Base-by-base conservation (phyloP, 30 jellyfish, hydroid and myxozoan species). In the Chironex yamaguchii region DNA sequence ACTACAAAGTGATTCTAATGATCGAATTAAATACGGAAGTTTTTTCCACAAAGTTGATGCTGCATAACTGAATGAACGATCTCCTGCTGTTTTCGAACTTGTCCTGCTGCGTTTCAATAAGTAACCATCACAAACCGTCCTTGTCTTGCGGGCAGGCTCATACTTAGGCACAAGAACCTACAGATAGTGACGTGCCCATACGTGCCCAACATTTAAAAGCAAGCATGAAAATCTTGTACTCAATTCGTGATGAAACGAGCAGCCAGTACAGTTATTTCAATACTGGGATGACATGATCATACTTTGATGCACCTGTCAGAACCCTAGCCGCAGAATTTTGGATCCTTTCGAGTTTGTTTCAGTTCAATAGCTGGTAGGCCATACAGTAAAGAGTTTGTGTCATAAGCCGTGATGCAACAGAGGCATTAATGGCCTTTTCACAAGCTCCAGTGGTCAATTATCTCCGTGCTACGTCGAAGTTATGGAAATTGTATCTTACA, bases 221-320 rank as follows among this genome's bases (percentile, higher is more conserved):
- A 76, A 76, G 88, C 88, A 76, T 49, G 32, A 50, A 65, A 76
- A 76, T 76, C 78, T 76, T 76, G 62, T 52, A 76, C 78, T 76
- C 78, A 52, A 76, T 76, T 52, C 85, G 42, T 72, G 72, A 72
- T 24, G 77, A 63, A 26, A 14, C 77, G 77, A 26, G 77, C 54
- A 63, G 77, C 77, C 77, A 63, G 77, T 63, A 51, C 52, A 63
- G 77, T 21, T 14, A 51, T 21, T 63, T 63, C 77, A 63, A 63
- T 63, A 63, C 49, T 63, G 77, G 49, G 77, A 51, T 63, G 51
- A 63, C 31, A 63, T 63, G 77, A 63, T 63, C 53, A 63, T 63
- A 63, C 77, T 63, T 63, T 26, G 77, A 63, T 63, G 77, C 77
- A 63, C 77, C 77, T 63, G 77, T 63, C 54, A 63, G 77, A 63